Evolutionary conservation across 2,113 vertebrate genomes (phyloP).

Genomic region (Galbula dea): DNA sequence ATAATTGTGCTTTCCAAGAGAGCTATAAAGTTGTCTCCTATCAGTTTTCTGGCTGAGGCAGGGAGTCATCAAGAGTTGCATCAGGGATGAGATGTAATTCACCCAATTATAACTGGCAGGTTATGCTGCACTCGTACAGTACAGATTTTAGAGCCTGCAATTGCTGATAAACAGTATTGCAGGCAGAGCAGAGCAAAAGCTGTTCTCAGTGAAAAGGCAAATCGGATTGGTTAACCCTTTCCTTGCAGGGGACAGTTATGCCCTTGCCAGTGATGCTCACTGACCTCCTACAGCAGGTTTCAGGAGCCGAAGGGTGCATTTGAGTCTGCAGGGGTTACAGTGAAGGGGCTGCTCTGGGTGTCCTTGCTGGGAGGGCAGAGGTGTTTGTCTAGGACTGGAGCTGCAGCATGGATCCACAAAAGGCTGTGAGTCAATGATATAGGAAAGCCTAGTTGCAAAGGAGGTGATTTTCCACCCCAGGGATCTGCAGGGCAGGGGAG

Average conservation of each 20-base stretch:
- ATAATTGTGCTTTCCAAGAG: constrained; percentile 61
- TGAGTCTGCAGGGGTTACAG: neutral
- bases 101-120: constrained; percentile 60
- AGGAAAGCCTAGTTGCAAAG: neutral
- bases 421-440: neutral
- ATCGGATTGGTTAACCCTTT: neutral
- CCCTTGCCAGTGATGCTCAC: neutral
- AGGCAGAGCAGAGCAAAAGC: neutral
- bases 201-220: neutral
- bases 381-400: neutral
- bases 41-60: constrained; percentile 47
- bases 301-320: neutral
- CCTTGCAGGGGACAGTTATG: accelerated
- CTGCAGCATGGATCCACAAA: neutral
- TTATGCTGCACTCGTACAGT: constrained; percentile 61
- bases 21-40: constrained; percentile 59
- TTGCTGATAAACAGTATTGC: constrained; percentile 54
- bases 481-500: neutral
- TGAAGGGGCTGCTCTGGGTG: neutral
- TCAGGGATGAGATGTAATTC: constrained; percentile 62
- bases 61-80: constrained; percentile 62
- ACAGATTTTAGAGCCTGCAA: constrained; percentile 60
- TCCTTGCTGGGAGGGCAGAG: accelerated
- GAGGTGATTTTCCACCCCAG: neutral
- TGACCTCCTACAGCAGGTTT: neutral